Evolutionary conservation across 2,888 invertebrate species (phyloP).

Genomic region (Drosophila paramelanica): DNA sequence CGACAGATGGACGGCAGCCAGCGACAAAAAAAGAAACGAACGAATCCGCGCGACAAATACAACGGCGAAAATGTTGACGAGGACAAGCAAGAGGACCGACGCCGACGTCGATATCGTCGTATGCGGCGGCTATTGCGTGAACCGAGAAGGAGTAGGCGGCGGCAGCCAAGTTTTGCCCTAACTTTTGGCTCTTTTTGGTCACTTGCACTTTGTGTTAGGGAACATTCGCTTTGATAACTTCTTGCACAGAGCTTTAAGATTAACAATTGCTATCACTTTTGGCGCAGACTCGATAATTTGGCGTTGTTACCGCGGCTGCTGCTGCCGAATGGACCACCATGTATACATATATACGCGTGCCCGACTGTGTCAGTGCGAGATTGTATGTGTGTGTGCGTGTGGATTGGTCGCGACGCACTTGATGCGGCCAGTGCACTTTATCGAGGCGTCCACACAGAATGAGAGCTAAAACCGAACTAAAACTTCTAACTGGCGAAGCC

Average conservation of each 20-base stretch:
- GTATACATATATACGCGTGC: constrained; percentile 19
- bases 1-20: not conserved
- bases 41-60: constrained; percentile 35
- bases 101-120: not conserved
- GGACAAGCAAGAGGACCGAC: constrained; percentile 12
- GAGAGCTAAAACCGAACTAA: constrained; percentile 84
- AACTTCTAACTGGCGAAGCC: constrained; percentile 53
- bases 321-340: constrained; percentile 41
- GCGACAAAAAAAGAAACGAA: constrained; percentile 4
- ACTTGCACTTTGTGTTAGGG: constrained; percentile 37
- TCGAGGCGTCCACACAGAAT: constrained; percentile 80
- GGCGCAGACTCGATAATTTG: constrained; percentile 77
- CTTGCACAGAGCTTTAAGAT: constrained; percentile 52
- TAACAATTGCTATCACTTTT: constrained; percentile 70
- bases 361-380: constrained; percentile 21
- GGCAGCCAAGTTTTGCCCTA: constrained; percentile 16
- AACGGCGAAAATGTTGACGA: constrained; percentile 30
- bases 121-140: constrained; percentile 4
- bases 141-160: constrained; percentile 3
- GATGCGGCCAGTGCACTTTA: constrained; percentile 40
- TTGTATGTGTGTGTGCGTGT: constrained; percentile 39
- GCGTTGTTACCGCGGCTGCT: constrained; percentile 69
- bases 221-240: constrained; percentile 26
- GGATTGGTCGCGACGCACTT: constrained; percentile 63
- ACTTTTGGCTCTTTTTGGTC: constrained; percentile 26